Evolutionary conservation across 2,888 invertebrate species (phyloP).

Genomic region (Zaprionus obscuricornis): DNA sequence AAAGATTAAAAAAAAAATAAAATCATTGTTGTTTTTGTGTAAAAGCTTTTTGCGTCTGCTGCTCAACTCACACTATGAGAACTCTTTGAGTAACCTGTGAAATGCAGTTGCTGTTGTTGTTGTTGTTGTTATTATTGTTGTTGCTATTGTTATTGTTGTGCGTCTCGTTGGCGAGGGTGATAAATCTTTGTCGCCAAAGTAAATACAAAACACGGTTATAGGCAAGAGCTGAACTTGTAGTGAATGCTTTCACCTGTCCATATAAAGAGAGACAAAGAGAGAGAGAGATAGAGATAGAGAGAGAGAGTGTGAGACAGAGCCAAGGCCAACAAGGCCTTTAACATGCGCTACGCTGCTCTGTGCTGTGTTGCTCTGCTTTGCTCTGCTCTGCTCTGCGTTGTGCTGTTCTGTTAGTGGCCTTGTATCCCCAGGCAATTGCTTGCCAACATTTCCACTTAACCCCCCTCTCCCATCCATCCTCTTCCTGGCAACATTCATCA

Average conservation of each 20-base stretch:
- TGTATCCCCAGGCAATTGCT: constrained; percentile 33
- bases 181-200: constrained; percentile 65
- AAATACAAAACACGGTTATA: constrained; percentile 51
- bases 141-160: constrained; percentile 1
- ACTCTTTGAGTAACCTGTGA: constrained; percentile 16
- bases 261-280: too few species aligned
- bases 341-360: too few species aligned
- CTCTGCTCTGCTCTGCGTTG: too few species aligned
- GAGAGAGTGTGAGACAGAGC: constrained; percentile 1
- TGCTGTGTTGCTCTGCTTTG: too few species aligned
- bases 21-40: too few species aligned
- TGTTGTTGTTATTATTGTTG: neutral
- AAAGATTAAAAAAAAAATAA: too few species aligned
- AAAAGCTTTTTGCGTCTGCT: too few species aligned
- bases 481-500: constrained; percentile 1
- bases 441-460: neutral
- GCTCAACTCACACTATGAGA: too few species aligned
- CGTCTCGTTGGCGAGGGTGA: constrained; percentile 44
- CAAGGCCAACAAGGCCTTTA: constrained; percentile 41
- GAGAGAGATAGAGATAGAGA: neutral
- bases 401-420: constrained; percentile 62
- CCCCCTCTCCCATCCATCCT: neutral
- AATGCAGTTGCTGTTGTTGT: constrained; percentile 12
- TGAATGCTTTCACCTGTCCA: constrained; percentile 1
- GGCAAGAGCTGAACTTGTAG: constrained; percentile 8